Percentiles rank a stretch among this genome's conserved stretches.
phyloP scores from a whole-genome alignment of 2,888 invertebrate genomes.

The Onthophagus sagittarius region DNA sequence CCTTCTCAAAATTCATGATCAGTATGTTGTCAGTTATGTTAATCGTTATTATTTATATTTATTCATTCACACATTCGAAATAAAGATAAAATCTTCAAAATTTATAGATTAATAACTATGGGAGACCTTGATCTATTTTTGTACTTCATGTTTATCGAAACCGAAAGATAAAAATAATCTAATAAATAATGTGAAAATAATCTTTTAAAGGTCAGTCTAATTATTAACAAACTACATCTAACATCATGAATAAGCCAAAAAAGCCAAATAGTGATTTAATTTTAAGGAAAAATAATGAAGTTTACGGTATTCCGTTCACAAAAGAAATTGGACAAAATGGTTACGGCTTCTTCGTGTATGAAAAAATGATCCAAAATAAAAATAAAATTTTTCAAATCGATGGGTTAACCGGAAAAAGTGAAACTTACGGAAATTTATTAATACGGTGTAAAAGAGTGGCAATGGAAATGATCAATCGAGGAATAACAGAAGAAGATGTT shows the following conservation, averaged over 20 bases:
- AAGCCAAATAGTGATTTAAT: background rate
- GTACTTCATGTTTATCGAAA: too few relatives aligned
- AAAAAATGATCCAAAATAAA: slow-evolving; percentile 15
- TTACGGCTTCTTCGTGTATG: slow-evolving; percentile 23
- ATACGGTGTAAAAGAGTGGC: slow-evolving; percentile 48
- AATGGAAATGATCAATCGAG: slow-evolving; percentile 41
- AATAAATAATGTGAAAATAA: too few relatives aligned
- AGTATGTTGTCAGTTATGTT: too few relatives aligned
- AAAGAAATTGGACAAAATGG: slow-evolving; percentile 11
- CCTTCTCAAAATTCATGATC: too few relatives aligned
- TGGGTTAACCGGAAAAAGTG: slow-evolving; percentile 44
- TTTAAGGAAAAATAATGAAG: slow-evolving; percentile 12
- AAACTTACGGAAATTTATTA: slow-evolving; percentile 44
- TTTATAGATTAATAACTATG: too few relatives aligned
- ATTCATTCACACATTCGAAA: too few relatives aligned
- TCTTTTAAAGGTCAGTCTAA: too few relatives aligned
- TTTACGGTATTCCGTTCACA: background rate
- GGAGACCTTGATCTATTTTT: too few relatives aligned
- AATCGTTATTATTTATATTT: too few relatives aligned
- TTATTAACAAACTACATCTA: too few relatives aligned
- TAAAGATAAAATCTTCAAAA: too few relatives aligned
- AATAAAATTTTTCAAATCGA: slow-evolving; percentile 21
- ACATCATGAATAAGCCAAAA: background rate
- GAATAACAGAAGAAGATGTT: slow-evolving; percentile 45
- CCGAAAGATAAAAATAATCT: too few relatives aligned